A percentile compares a stretch with the other conserved stretches of the same genome.
Conservation (phyloP, 2,113 vertebrate genomes). For the Apodemus sylvaticus region DNA sequence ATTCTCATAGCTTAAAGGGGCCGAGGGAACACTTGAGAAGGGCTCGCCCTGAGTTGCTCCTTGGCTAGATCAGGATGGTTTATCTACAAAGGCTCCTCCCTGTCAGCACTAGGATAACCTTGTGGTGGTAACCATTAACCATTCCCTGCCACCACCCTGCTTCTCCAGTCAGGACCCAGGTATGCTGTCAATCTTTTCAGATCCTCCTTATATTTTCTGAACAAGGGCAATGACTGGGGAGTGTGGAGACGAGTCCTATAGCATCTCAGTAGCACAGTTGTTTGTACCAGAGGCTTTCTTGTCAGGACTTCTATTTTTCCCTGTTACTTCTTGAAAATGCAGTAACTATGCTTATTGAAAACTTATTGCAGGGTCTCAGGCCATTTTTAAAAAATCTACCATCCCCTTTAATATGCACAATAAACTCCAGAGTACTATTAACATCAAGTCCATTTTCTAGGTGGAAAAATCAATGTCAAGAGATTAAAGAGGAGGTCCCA, state of each 20-base stretch:
- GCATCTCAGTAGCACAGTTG: not conserved
- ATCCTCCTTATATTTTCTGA: not conserved
- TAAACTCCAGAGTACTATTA: not conserved
- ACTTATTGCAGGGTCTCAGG: not conserved
- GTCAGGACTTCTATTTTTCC: not conserved
- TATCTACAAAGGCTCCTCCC: not conserved
- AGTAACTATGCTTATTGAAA: constrained; percentile 13
- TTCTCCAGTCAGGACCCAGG: not conserved
- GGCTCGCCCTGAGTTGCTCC: not conserved
- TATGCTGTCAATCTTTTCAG: not conserved
- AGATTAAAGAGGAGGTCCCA: not conserved
- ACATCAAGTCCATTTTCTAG: not conserved
- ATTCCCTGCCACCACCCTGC: not conserved
- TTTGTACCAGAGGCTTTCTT: not conserved
- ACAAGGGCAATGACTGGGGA: accelerated
- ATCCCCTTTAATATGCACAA: not conserved
- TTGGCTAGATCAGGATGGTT: not conserved
- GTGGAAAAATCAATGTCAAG: not conserved
- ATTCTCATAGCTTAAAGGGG: not conserved
- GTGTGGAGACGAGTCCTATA: not conserved
- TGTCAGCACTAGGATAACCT: not conserved
- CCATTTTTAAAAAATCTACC: not conserved
- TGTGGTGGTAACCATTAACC: not conserved
- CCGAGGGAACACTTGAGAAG: not conserved
- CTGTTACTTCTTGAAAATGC: not conserved